Evolutionary conservation across 2,797 vertebrate species (phyloP).

Genomic region (Tarsius wallacei): DNA sequence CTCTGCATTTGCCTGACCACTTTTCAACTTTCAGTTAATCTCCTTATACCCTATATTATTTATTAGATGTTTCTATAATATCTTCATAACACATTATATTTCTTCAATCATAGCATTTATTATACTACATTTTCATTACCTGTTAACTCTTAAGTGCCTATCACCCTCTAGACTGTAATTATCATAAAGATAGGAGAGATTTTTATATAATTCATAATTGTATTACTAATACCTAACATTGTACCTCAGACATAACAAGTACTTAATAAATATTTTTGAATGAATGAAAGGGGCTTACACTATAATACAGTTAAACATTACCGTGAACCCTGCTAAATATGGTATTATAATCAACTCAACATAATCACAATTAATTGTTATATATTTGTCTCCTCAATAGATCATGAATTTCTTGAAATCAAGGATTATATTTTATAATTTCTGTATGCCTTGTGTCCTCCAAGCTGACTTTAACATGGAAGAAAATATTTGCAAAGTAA

Average conservation of each 20-base stretch:
- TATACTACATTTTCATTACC: not conserved
- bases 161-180: not conserved
- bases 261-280: not conserved
- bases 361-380: not conserved
- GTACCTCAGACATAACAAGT: not conserved
- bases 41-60: not conserved
- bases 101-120: not conserved
- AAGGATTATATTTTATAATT: not conserved
- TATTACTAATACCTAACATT: not conserved
- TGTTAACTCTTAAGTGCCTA: not conserved
- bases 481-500: slow-evolving; percentile 6
- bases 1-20: not conserved
- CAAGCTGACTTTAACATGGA: not conserved
- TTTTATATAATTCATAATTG: not conserved
- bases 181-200: not conserved
- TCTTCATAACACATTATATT: not conserved
- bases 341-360: not conserved
- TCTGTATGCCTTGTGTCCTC: not conserved
- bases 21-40: not conserved
- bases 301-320: not conserved
- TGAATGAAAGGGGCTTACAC: not conserved
- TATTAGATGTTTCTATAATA: not conserved
- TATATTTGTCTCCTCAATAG: not conserved
- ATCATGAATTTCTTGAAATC: not conserved
- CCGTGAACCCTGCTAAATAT: not conserved